Evolutionary conservation across 92 coral and sea anemone species (phyloP).

Genomic region (Parazoanthus atlanticus): DNA sequence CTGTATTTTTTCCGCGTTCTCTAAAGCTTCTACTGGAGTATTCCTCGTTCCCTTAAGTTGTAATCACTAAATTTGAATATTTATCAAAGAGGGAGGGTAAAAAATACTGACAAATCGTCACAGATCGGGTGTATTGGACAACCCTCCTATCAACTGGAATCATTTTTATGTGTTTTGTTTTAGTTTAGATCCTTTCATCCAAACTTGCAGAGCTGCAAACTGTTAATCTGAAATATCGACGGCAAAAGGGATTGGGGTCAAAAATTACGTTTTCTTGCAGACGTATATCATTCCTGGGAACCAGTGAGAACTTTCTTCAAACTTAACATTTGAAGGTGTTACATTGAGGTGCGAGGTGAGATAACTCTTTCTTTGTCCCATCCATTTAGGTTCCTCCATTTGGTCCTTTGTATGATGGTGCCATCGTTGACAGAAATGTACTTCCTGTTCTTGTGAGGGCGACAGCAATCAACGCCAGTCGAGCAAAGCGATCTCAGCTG

Average conservation of each 20-base stretch:
- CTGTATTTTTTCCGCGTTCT: no score
- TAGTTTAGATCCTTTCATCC: neutral
- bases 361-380: neutral
- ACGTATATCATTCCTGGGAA: neutral
- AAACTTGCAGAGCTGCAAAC: neutral
- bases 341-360: neutral
- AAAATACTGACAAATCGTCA: no score
- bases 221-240: neutral
- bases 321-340: neutral
- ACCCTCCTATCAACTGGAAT: neutral
- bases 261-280: neutral
- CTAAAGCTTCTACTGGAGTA: no score
- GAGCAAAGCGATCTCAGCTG: constrained; percentile 82
- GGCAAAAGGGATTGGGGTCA: no score
- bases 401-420: constrained; percentile 96
- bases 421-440: constrained; percentile 90
- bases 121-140: no score
- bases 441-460: constrained; percentile 93
- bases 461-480: constrained; percentile 97
- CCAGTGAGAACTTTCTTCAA: neutral
- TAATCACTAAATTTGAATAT: no score
- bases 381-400: constrained; percentile 80
- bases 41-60: no score
- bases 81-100: no score
- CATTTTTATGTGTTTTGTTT: neutral